These are phyloP conservation scores for Mus caroli DNA, from an alignment of 2,797 vertebrate species.

Conservation along the genomic window DNA sequence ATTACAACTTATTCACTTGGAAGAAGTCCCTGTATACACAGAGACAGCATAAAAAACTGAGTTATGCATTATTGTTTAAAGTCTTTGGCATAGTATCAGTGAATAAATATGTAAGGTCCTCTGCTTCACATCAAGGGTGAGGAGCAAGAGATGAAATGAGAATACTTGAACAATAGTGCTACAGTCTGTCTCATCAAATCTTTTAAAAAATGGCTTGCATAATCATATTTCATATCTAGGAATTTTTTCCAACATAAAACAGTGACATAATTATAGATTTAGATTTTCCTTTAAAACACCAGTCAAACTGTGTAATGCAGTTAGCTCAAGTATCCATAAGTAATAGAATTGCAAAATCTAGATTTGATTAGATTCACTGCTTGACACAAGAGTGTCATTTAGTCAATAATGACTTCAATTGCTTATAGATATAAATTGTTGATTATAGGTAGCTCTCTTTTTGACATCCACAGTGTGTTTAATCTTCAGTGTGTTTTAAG, in stretches of 20 bases:
- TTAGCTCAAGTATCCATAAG: neutral
- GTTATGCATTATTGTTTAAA: neutral
- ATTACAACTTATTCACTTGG: neutral
- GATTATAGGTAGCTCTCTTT: neutral
- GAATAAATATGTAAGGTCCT: neutral
- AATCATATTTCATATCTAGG: neutral
- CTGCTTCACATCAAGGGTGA: neutral
- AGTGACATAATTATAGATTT: neutral
- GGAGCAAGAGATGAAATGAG: neutral
- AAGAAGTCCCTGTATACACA: neutral
- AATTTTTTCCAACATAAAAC: neutral
- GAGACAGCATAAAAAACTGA: slow-evolving; percentile 12
- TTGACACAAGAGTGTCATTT: neutral
- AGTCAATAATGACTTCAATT: neutral
- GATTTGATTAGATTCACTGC: neutral
- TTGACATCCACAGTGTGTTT: neutral
- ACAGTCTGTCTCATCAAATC: neutral
- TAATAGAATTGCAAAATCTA: slow-evolving; percentile 17
- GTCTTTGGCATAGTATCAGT: slow-evolving; percentile 31
- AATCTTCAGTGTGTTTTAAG: neutral
- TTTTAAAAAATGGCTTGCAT: neutral
- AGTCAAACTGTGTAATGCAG: slow-evolving; percentile 18
- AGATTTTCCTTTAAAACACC: neutral
- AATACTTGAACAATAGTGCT: neutral
- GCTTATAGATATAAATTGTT: neutral